Percentiles rank a stretch among this genome's conserved stretches.
Evolutionary conservation across 2,797 vertebrate species (phyloP).

Genomic region (Characodon lateralis): DNA sequence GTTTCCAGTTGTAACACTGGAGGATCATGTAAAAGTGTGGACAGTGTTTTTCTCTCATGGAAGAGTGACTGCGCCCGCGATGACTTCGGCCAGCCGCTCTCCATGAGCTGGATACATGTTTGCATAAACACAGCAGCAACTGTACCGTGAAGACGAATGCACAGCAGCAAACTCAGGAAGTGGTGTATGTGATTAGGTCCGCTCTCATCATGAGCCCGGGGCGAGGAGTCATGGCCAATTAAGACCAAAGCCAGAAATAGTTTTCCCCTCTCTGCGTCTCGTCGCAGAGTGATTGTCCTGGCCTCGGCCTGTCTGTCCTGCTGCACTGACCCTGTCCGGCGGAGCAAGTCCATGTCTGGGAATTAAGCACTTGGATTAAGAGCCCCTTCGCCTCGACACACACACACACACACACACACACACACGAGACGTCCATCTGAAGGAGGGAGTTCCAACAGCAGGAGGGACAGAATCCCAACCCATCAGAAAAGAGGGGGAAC

Average conservation of each 20-base stretch:
- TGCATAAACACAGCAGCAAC: conserved; percentile 45
- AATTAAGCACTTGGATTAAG: conserved; percentile 76
- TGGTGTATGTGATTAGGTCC: conserved; percentile 67
- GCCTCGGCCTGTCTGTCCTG: conserved; percentile 65
- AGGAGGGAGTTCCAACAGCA: conserved; percentile 62
- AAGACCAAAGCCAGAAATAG: conserved; percentile 78
- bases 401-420: conserved; percentile 38
- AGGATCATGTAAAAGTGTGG: conserved; percentile 36
- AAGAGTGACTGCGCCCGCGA: background rate
- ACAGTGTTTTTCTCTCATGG: conserved; percentile 1
- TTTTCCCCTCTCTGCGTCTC: conserved; percentile 53
- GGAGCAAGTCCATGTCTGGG: conserved; percentile 61
- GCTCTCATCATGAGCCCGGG: conserved; percentile 69
- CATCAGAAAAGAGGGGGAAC: conserved; percentile 72
- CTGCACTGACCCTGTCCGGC: conserved; percentile 69
- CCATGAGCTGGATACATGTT: conserved; percentile 4
- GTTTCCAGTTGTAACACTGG: conserved; percentile 49
- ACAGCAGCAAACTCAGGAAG: conserved; percentile 66
- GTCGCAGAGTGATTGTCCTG: conserved; percentile 63
- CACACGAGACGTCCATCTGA: conserved; percentile 48
- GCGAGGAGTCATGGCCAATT: conserved; percentile 78
- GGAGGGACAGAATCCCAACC: conserved; percentile 76
- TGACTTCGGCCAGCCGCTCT: conserved; percentile 21
- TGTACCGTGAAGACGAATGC: conserved; percentile 28
- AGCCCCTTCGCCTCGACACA: conserved; percentile 38